These are phyloP conservation scores for Brachypodius melanocephalos DNA, from an alignment of 2,113 vertebrate species.

Conservation along the genomic window DNA sequence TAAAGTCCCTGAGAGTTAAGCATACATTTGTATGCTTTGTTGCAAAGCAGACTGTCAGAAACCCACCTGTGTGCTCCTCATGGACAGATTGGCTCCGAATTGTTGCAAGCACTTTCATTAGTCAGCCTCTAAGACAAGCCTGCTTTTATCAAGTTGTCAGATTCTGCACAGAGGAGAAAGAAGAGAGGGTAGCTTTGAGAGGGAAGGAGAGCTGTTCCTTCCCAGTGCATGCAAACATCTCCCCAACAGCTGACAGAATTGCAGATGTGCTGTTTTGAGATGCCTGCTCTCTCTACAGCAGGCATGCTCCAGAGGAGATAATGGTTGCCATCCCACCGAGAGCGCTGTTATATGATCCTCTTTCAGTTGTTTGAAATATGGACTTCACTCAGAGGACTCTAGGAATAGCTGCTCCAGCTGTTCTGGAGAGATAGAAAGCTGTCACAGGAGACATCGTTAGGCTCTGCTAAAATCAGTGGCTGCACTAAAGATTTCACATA, in stretches of 20 bases:
- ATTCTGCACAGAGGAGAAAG: background rate
- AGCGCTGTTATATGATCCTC: conserved; percentile 34
- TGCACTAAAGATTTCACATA: conserved; percentile 37
- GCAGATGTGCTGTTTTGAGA: conserved; percentile 15
- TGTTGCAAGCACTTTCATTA: background rate
- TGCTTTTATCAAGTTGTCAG: background rate
- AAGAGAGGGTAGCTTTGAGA: background rate
- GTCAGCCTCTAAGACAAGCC: background rate
- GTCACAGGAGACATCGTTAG: conserved; percentile 51
- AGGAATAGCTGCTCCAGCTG: conserved; percentile 66
- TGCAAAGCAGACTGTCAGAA: background rate
- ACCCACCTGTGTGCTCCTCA: background rate
- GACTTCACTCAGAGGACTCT: conserved; percentile 55
- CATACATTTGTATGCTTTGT: background rate
- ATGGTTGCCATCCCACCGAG: conserved; percentile 24
- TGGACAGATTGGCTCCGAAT: background rate
- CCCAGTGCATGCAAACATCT: background rate
- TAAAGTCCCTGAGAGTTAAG: background rate
- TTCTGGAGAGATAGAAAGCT: conserved; percentile 59
- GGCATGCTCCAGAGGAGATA: conserved; percentile 9
- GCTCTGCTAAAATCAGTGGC: conserved; percentile 15
- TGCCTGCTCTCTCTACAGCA: background rate
- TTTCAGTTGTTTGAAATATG: conserved; percentile 63
- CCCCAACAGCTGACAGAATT: background rate
- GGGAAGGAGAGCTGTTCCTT: background rate